Percentiles rank a stretch among this genome's conserved stretches.
Evolutionary conservation across 64 coral and sea anemone species (phyloP).

Genomic region (Platygyra sinensis): DNA sequence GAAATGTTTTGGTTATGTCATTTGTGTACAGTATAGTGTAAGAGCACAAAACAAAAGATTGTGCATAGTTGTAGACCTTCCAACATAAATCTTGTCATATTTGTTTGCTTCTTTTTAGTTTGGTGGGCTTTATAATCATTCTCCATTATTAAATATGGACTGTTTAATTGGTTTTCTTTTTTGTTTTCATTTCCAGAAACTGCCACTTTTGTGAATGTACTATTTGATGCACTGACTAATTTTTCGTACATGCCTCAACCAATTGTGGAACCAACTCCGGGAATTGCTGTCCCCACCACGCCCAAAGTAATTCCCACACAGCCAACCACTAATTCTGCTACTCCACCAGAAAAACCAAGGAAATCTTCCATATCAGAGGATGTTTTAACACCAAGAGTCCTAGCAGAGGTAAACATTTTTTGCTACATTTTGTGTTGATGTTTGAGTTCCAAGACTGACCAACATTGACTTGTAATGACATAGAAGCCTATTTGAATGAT

Average conservation of each 20-base stretch:
- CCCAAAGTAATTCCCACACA: slow-evolving; percentile 1
- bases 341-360: slow-evolving; percentile 49
- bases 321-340: neutral
- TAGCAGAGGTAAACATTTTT: slow-evolving; percentile 27
- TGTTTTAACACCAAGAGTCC: slow-evolving; percentile 12
- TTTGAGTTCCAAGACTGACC: no score
- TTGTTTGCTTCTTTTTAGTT: no score
- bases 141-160: no score
- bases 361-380: slow-evolving; percentile 63
- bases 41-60: no score
- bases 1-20: no score
- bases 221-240: slow-evolving; percentile 88
- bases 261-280: slow-evolving; percentile 24
- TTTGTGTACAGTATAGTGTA: no score
- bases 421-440: no score
- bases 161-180: neutral
- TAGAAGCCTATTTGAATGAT: no score
- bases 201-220: slow-evolving; percentile 80
- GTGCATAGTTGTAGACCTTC: no score
- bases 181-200: slow-evolving; percentile 66
- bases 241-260: slow-evolving; percentile 77
- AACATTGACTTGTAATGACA: no score
- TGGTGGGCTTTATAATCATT: no score
- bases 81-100: no score
- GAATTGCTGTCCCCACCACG: neutral